phyloP scores from a whole-genome alignment of 2,888 invertebrate species.

The Dryobota labecula region DNA sequence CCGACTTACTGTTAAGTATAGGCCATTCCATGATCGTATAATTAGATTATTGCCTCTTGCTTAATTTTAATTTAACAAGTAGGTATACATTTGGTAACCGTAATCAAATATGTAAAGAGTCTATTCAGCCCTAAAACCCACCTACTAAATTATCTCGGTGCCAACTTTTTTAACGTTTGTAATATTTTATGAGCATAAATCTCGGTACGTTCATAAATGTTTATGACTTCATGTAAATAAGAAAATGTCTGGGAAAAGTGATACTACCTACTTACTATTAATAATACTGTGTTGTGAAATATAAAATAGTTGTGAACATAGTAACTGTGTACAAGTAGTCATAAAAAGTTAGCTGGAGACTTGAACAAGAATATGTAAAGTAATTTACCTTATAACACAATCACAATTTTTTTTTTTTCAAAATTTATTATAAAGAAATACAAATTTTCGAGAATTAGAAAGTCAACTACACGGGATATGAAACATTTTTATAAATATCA shows the following conservation, averaged over 20 bases:
- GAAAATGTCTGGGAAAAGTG: conserved; percentile 51
- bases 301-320: conserved; percentile 40
- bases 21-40: background rate
- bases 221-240: conserved; percentile 63
- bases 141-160: conserved; percentile 52
- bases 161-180: conserved; percentile 61
- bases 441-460: background rate
- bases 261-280: conserved; percentile 49
- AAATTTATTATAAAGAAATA: background rate
- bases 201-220: conserved; percentile 61
- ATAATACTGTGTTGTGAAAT: conserved; percentile 48
- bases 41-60: background rate
- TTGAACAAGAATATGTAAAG: conserved; percentile 1
- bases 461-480: background rate
- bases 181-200: conserved; percentile 63
- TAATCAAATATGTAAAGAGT: conserved; percentile 29
- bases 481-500: conserved; percentile 8
- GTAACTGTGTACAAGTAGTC: conserved; percentile 2
- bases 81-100: background rate
- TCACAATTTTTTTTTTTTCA: no score
- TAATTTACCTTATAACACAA: no score
- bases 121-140: conserved; percentile 32
- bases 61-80: background rate
- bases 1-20: no score
- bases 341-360: conserved; percentile 23